phyloP scores from a whole-genome alignment of 2,113 vertebrate species.

The Tylochromis polylepis region DNA sequence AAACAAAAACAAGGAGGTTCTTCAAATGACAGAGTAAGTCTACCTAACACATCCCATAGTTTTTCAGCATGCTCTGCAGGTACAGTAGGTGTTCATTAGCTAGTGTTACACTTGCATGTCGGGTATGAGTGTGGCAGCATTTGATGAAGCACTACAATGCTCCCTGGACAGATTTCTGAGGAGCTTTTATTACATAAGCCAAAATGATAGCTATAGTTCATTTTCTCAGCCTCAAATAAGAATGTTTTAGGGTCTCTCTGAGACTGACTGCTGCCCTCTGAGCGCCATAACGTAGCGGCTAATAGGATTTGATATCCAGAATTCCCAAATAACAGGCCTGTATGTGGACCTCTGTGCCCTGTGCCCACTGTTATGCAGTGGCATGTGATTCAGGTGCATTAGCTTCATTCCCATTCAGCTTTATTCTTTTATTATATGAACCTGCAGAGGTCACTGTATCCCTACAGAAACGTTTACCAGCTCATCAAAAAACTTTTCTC shows the following conservation, averaged over 20 bases:
- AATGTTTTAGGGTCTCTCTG: constrained; percentile 4
- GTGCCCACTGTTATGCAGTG: background rate
- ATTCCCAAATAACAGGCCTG: background rate
- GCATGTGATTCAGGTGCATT: constrained; percentile 4
- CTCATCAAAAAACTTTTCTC: background rate
- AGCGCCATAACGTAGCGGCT: background rate
- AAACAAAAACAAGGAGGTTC: constrained; percentile 46
- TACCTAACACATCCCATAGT: constrained; percentile 57
- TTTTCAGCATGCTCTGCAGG: constrained; percentile 63
- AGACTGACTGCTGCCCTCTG: background rate
- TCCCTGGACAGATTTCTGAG: constrained; percentile 10
- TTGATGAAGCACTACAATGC: constrained; percentile 36
- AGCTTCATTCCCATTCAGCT: background rate
- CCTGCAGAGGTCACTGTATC: background rate
- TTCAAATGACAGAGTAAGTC: constrained; percentile 54
- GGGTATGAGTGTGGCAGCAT: constrained; percentile 6
- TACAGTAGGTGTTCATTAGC: constrained; percentile 30
- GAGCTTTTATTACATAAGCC: constrained; percentile 36
- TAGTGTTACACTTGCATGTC: constrained; percentile 45
- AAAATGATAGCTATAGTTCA: constrained; percentile 24
- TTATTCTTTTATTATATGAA: background rate
- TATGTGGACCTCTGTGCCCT: background rate
- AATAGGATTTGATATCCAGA: background rate
- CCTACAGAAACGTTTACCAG: background rate
- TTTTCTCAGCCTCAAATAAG: constrained; percentile 10